These are phyloP conservation scores for Onchidella celtica DNA, from an alignment of 2,888 invertebrate genomes.

Conservation along the genomic window DNA sequence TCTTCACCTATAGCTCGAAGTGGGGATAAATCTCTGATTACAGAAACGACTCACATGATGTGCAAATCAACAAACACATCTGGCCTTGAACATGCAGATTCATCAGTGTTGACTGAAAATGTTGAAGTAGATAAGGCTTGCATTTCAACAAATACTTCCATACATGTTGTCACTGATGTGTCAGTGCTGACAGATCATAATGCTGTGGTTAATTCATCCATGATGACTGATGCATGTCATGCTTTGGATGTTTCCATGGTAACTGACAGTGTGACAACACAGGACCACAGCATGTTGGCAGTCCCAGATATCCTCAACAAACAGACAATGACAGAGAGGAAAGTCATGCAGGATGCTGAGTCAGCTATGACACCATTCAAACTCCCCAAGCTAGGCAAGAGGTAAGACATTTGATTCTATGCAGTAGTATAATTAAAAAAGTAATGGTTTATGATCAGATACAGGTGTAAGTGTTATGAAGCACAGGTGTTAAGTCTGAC, in stretches of 20 bases:
- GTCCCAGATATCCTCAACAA: constrained; percentile 38
- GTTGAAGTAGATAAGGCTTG: neutral
- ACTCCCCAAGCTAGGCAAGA: constrained; percentile 58
- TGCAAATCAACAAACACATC: neutral
- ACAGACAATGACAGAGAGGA: constrained; percentile 60
- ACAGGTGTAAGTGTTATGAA: too few relatives aligned
- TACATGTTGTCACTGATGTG: neutral
- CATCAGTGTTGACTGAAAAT: neutral
- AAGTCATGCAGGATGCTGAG: constrained; percentile 49
- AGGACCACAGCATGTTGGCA: constrained; percentile 48
- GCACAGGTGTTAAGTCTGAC: too few relatives aligned
- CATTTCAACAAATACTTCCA: neutral
- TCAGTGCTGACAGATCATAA: constrained; percentile 16
- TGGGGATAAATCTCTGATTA: too few relatives aligned
- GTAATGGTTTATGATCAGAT: too few relatives aligned
- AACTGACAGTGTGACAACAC: constrained; percentile 32
- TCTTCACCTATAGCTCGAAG: too few relatives aligned
- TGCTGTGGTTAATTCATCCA: constrained; percentile 7
- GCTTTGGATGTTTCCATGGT: constrained; percentile 43
- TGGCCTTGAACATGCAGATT: neutral
- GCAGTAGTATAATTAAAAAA: neutral
- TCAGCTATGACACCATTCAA: constrained; percentile 69
- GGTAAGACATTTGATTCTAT: constrained; percentile 47
- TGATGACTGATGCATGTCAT: constrained; percentile 26
- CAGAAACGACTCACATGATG: too few relatives aligned